Evolutionary conservation across 1,140 invertebrate genomes (phyloP).

Genomic region (Calliopsis andreniformis): DNA sequence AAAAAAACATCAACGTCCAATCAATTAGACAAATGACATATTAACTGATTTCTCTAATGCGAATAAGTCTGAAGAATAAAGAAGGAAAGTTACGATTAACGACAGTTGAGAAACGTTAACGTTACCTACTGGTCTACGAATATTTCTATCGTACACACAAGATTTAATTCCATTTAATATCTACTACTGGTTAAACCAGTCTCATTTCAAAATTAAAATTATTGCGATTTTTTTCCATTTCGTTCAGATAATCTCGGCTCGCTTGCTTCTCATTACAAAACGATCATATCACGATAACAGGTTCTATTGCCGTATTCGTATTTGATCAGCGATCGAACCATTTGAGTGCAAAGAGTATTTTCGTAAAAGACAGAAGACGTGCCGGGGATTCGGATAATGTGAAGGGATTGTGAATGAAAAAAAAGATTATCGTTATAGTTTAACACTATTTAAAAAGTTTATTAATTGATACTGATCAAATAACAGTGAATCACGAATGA

Average conservation of each 20-base stretch:
- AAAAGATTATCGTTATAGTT: conserved; percentile 15
- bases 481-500: conserved; percentile 40
- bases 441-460: conserved; percentile 54
- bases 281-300: neutral
- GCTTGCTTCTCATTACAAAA: neutral
- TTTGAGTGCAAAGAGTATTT: conserved; percentile 46
- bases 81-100: neutral
- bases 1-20: neutral
- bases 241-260: neutral
- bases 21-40: neutral
- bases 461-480: conserved; percentile 46
- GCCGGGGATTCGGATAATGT: neutral
- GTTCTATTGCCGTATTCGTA: too few relatives aligned
- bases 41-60: neutral
- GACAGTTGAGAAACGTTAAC: conserved; percentile 1
- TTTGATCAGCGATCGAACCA: conserved; percentile 7
- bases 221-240: neutral
- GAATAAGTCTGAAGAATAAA: neutral
- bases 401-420: conserved; percentile 18
- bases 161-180: neutral
- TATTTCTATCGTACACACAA: conserved; percentile 7
- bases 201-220: neutral
- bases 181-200: neutral
- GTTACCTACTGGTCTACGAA: conserved; percentile 10
- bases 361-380: neutral